phyloP scores from a whole-genome alignment of 1,140 invertebrate genomes.

The Xylocopa sonorina region DNA sequence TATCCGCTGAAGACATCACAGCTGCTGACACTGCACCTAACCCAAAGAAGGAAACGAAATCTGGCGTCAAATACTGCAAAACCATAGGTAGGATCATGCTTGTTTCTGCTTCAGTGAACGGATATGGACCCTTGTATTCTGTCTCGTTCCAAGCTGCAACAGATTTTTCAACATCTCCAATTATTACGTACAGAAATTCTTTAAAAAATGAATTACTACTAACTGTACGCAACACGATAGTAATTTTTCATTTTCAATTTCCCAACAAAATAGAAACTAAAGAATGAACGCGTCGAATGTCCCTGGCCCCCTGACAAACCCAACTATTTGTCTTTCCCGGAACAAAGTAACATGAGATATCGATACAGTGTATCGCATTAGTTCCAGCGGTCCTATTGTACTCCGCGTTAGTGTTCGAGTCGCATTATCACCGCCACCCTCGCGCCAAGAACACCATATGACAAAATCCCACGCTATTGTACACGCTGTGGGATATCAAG shows the following conservation, averaged over 20 bases:
- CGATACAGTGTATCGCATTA: conserved; percentile 72
- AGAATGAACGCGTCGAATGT: no score
- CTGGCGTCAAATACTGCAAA: conserved; percentile 96
- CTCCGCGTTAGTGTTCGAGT: conserved; percentile 71
- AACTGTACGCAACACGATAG: no score
- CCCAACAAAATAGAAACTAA: no score
- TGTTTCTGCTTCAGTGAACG: conserved; percentile 89
- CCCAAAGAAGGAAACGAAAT: conserved; percentile 97
- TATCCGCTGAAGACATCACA: conserved; percentile 99
- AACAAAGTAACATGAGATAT: conserved; percentile 61
- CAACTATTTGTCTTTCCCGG: not conserved
- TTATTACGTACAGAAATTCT: not conserved
- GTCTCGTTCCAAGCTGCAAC: conserved; percentile 96
- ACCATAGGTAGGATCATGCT: conserved; percentile 98
- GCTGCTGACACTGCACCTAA: conserved; percentile 98
- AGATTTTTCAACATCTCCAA: conserved; percentile 8
- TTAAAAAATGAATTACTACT: no score
- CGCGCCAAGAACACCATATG: conserved; percentile 71
- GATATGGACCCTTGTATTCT: conserved; percentile 88
- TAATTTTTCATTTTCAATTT: no score
- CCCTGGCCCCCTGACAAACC: no score
- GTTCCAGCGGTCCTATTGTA: conserved; percentile 71
- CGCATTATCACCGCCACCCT: conserved; percentile 71
- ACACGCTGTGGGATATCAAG: conserved; percentile 57
- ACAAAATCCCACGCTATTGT: conserved; percentile 77